phyloP scores from a whole-genome alignment of 2,888 invertebrate species.

The Piscicola geometra region DNA sequence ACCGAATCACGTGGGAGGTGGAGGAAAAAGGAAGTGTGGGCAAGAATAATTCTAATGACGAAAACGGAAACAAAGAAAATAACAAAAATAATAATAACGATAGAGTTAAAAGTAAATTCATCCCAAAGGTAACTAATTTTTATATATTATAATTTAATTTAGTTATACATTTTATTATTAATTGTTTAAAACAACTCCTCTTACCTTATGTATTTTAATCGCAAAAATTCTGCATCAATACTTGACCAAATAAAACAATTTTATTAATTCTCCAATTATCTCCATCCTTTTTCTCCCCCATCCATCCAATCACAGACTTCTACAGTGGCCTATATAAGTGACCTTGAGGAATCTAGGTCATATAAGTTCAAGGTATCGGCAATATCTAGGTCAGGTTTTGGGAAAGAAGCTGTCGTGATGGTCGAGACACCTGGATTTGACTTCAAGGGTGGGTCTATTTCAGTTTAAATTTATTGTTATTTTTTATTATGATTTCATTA shows the following conservation, averaged over 20 bases:
- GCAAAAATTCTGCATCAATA: too few species aligned
- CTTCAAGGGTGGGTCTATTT: background rate
- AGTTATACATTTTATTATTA: too few species aligned
- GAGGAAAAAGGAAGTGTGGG: background rate
- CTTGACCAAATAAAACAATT: too few species aligned
- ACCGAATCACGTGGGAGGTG: conserved; percentile 22
- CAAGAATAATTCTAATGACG: background rate
- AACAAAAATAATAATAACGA: conserved; percentile 20
- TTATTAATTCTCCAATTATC: too few species aligned
- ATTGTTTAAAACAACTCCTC: too few species aligned
- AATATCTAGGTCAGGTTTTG: background rate
- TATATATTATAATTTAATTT: too few species aligned
- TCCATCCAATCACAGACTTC: background rate
- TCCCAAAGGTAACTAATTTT: too few species aligned
- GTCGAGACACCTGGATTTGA: conserved; percentile 19
- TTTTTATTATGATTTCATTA: too few species aligned
- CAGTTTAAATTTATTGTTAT: too few species aligned
- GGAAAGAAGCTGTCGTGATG: background rate
- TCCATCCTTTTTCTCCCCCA: too few species aligned
- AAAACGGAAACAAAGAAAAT: background rate
- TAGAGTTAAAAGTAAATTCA: too few species aligned
- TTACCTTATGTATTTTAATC: too few species aligned
- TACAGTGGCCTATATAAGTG: background rate
- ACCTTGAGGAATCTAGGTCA: conserved; percentile 4
- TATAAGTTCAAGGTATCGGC: conserved; percentile 14